Evolutionary conservation across 2,113 vertebrate genomes (phyloP), one percentile per base, ranked within the genome.

Genomic region (Clinocottus analis): DNA sequence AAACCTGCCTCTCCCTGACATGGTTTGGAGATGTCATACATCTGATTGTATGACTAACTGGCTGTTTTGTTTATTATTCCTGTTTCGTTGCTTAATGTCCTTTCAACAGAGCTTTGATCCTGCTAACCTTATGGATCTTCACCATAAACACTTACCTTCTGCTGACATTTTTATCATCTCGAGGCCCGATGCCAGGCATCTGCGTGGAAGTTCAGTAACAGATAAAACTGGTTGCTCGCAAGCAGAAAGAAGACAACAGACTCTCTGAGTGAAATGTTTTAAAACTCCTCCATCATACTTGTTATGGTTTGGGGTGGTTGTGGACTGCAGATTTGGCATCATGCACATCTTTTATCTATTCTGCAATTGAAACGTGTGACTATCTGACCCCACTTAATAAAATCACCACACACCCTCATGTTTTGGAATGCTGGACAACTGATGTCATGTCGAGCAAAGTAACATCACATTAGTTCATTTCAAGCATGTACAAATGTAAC

Each of bases 41-140:
- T 90, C 76, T 41, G 77, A 79, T 45, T 59, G 77, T 85, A 90
- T 89, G 89, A 90, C 89, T 90, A 93, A 89, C 86, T 64, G 74
- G 76, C 76, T 75, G 45, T 75, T 85, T 87, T 94, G 89, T 91
- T 93, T 89, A 85, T 86, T 84, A 83, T 80, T 89, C 80, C 87
- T 84, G 77, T 80, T 87, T 83, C 70, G 81, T 84, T 86, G 64
- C 72, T 86, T 89, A 77, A 88, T 82, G 77, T 79, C 81, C 59
- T 87, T 83, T 89, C 83, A 82, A 69, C 80, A 29, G 76, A 74
- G 89, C 93, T 94, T 95, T 95, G 93, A 95, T 94, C 92, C 80
- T 53, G 72, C 82, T 79, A 89, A 86, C 87, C 89, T 90, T 88
- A 87, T 79, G 86, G 85, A 93, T 94, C 85, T 90, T 93, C 91